Percentiles rank a stretch among this genome's conserved stretches.
phyloP scores from a whole-genome alignment of 2,113 vertebrate genomes.

The Rhabdomys dilectus region DNA sequence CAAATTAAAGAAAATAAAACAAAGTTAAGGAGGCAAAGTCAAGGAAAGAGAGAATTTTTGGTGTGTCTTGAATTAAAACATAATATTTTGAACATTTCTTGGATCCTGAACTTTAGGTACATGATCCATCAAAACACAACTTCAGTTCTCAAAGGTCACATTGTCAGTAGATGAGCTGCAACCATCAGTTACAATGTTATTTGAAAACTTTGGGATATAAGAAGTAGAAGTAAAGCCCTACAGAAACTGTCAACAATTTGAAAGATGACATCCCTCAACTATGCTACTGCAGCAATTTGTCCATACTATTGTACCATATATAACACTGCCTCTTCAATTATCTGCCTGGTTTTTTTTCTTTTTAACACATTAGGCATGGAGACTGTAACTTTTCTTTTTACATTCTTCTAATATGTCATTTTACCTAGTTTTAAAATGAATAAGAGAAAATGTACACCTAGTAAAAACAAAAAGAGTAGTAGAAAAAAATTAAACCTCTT shows the following conservation, averaged over 20 bases:
- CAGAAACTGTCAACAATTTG: neutral
- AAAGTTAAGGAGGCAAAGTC: rapidly evolving
- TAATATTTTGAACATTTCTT: neutral
- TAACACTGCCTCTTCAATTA: slow-evolving; percentile 4
- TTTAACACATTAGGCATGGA: neutral
- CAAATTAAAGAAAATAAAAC: slow-evolving; percentile 19
- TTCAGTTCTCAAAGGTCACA: slow-evolving; percentile 44
- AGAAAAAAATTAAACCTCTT: neutral
- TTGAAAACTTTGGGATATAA: slow-evolving; percentile 25
- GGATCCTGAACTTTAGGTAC: neutral
- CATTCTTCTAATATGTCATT: neutral
- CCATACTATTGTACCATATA: neutral
- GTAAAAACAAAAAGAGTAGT: neutral
- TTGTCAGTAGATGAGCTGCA: neutral
- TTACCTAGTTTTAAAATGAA: neutral
- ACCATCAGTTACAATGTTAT: neutral
- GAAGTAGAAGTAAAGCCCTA: slow-evolving; percentile 8
- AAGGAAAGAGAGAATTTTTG: neutral
- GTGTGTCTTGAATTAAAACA: neutral
- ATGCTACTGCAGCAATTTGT: slow-evolving; percentile 9
- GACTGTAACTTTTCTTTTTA: neutral
- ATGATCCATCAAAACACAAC: neutral
- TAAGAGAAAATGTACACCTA: slow-evolving; percentile 10
- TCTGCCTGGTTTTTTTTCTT: neutral
- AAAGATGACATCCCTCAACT: neutral